phyloP scores from a whole-genome alignment of 2,113 vertebrate genomes.

The Leucosticte australis region DNA sequence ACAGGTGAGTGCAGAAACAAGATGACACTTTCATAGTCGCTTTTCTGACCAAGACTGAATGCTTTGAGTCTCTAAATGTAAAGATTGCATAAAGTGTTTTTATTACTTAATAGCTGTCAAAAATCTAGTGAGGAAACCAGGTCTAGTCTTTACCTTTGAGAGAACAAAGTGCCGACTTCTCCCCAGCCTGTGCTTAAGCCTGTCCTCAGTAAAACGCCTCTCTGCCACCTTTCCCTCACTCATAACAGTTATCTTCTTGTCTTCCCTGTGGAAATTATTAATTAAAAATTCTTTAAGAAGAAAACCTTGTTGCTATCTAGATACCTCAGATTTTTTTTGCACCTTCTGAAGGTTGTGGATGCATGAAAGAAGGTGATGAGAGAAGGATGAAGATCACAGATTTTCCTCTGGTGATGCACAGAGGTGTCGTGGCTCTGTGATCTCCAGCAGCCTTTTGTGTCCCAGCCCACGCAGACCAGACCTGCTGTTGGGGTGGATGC shows the following conservation, averaged over 20 bases:
- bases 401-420: not conserved
- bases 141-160: not conserved
- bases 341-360: not conserved
- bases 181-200: not conserved
- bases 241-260: not conserved
- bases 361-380: not conserved
- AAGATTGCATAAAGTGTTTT: not conserved
- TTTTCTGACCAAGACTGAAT: not conserved
- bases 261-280: not conserved
- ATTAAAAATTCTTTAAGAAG: not conserved
- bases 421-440: not conserved
- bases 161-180: not conserved
- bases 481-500: not conserved
- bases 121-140: not conserved
- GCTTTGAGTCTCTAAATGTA: not conserved
- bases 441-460: not conserved
- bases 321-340: not conserved
- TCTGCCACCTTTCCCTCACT: not conserved
- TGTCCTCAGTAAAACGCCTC: not conserved
- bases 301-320: not conserved
- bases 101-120: not conserved
- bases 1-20: not conserved
- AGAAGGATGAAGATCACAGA: not conserved
- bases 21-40: not conserved
- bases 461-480: rapidly evolving